These are phyloP conservation scores for Spisula solida DNA, from an alignment of 2,888 invertebrate genomes.

Conservation along the genomic window DNA sequence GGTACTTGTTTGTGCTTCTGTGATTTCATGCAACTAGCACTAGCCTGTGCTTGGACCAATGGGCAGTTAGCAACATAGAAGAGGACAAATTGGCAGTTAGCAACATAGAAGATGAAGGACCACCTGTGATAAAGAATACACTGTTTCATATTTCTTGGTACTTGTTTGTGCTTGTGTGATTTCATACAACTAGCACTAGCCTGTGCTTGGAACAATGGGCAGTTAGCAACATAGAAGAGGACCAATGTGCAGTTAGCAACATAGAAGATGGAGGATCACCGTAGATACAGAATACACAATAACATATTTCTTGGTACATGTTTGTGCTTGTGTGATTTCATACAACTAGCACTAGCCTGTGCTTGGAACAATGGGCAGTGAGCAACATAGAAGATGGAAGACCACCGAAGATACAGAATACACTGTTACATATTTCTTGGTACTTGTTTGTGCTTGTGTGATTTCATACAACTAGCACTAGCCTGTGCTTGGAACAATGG, in stretches of 20 bases:
- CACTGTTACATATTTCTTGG: constrained; percentile 32
- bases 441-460: constrained; percentile 44
- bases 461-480: constrained; percentile 44
- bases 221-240: neutral
- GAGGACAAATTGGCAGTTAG: constrained; percentile 18
- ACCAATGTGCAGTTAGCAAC: constrained; percentile 15
- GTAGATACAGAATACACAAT: neutral
- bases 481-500: constrained; percentile 36
- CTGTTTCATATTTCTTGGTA: constrained; percentile 42
- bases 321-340: constrained; percentile 27
- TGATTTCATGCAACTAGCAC: constrained; percentile 35
- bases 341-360: constrained; percentile 48
- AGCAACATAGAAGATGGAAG: neutral
- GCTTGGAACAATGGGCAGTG: constrained; percentile 15
- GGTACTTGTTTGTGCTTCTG: constrained; percentile 21
- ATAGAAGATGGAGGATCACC: neutral
- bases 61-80: constrained; percentile 17
- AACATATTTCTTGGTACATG: constrained; percentile 31
- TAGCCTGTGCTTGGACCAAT: constrained; percentile 51
- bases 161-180: constrained; percentile 19
- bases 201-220: constrained; percentile 50
- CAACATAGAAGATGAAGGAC: neutral
- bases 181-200: constrained; percentile 49
- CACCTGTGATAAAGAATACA: neutral
- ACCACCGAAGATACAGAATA: neutral